A percentile compares a stretch with the other conserved stretches of the same genome.
Conservation (phyloP, 2,113 vertebrate species). For the Lophius piscatorius region DNA sequence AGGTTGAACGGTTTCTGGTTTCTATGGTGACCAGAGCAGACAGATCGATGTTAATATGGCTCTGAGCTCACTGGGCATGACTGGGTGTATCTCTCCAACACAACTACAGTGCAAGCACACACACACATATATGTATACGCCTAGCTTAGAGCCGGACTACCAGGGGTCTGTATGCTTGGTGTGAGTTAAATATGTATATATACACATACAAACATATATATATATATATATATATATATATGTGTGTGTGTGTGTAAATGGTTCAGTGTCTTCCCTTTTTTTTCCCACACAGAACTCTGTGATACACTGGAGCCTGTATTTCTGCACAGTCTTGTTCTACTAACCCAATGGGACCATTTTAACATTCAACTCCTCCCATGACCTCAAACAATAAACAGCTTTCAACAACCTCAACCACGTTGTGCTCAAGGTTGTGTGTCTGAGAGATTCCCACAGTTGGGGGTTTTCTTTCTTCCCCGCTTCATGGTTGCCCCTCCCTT, state of each 20-base stretch:
- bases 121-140: neutral
- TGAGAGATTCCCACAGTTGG: conserved; percentile 34
- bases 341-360: conserved; percentile 12
- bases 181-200: no score
- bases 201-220: conserved; percentile 6
- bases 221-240: neutral
- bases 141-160: no score
- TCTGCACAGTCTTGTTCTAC: no score
- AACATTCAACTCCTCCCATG: conserved; percentile 39
- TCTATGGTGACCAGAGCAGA: conserved; percentile 10
- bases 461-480: conserved; percentile 14
- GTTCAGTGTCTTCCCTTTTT: no score
- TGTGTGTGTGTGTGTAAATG: neutral
- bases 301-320: no score
- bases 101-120: conserved; percentile 1
- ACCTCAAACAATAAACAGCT: conserved; percentile 59
- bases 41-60: conserved; percentile 12
- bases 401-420: no score
- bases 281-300: no score
- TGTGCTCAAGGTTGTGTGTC: conserved; percentile 22
- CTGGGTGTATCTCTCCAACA: neutral
- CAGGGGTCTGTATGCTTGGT: no score
- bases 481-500: conserved; percentile 19
- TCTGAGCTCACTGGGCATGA: conserved; percentile 13
- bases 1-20: conserved; percentile 33